A percentile compares a stretch with the other conserved stretches of the same genome.
These are phyloP conservation scores for Cebidichthys violaceus DNA, from an alignment of 2,113 vertebrate genomes.

Conservation along the genomic window DNA sequence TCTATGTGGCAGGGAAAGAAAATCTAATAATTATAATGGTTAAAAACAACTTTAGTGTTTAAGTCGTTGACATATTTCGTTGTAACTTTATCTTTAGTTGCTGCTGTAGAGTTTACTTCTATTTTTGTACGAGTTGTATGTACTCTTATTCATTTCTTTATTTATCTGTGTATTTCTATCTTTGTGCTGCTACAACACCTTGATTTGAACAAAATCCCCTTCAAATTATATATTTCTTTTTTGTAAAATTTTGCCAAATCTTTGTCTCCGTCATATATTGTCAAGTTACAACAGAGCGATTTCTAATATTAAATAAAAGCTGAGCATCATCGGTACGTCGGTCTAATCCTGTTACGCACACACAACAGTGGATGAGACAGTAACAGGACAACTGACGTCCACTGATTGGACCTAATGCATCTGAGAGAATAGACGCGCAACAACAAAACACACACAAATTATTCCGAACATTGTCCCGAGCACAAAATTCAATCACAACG, in stretches of 20 bases:
- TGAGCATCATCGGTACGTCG: neutral
- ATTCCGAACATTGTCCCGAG: conserved; percentile 43
- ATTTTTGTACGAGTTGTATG: neutral
- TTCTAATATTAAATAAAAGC: conserved; percentile 17
- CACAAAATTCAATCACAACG: conserved; percentile 47
- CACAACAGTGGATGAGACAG: conserved; percentile 35
- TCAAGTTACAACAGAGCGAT: neutral
- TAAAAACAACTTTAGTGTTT: neutral
- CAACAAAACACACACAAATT: conserved; percentile 37
- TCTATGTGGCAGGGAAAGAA: no score
- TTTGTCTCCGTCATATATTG: neutral
- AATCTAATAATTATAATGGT: neutral
- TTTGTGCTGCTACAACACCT: neutral
- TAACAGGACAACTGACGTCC: conserved; percentile 41
- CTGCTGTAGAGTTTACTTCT: no score
- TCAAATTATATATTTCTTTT: no score
- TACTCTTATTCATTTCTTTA: neutral
- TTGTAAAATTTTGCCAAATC: neutral
- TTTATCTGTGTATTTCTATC: neutral
- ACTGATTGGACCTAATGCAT: conserved; percentile 56
- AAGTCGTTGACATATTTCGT: neutral
- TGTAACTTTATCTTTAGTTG: neutral
- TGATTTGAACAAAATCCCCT: no score
- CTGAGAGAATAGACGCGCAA: conserved; percentile 29
- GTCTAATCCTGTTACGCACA: conserved; percentile 35